phyloP scores from a whole-genome alignment of 2,113 vertebrate genomes.

The Tragelaphus strepsiceros region DNA sequence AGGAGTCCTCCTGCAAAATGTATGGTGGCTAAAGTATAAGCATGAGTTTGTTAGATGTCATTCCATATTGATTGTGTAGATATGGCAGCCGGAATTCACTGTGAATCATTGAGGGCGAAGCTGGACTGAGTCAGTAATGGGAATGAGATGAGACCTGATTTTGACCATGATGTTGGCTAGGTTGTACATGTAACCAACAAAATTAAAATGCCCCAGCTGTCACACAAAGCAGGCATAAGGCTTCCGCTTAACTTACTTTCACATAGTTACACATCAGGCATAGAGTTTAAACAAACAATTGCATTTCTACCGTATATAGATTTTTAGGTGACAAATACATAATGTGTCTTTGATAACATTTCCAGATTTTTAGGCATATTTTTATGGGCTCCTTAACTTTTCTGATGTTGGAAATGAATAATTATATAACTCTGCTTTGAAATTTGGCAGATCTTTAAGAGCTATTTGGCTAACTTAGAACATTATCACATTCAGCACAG shows the following conservation, averaged over 20 bases:
- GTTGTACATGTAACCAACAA: neutral
- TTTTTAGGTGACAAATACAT: neutral
- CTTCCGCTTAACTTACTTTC: neutral
- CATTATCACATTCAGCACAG: conserved; percentile 40
- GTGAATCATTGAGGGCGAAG: neutral
- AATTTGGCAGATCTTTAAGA: conserved; percentile 31
- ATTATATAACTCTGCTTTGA: conserved; percentile 33
- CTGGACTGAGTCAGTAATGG: neutral
- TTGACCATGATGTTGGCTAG: neutral
- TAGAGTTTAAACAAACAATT: neutral
- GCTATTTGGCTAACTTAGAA: conserved; percentile 23
- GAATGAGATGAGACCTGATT: neutral
- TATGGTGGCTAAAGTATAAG: neutral
- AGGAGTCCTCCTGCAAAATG: neutral
- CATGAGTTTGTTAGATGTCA: neutral
- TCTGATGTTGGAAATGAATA: conserved; percentile 13
- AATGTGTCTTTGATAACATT: conserved; percentile 26
- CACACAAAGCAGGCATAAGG: neutral
- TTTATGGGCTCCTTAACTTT: neutral
- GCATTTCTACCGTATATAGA: neutral
- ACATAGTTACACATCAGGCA: neutral
- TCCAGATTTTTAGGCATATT: neutral
- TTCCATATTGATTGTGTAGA: neutral
- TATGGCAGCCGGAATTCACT: neutral
- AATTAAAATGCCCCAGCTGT: neutral